These are phyloP conservation scores for Melanocharis versteri DNA, from an alignment of 2,113 vertebrate species.

Conservation along the genomic window DNA sequence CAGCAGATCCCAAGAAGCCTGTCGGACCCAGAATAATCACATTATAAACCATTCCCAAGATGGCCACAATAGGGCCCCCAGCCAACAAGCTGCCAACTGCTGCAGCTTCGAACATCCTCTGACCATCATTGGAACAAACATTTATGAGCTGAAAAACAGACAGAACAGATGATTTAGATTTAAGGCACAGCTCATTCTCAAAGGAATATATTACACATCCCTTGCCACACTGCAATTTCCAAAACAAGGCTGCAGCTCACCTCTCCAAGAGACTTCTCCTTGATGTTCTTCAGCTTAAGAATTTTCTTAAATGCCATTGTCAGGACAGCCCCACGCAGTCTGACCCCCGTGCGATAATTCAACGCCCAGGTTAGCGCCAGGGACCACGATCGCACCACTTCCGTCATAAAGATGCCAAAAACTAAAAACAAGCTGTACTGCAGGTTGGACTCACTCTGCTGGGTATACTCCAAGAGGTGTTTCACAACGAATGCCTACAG, in stretches of 20 bases:
- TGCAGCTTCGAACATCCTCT: conserved; percentile 91
- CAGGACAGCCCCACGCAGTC: conserved; percentile 87
- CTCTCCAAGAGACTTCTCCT: conserved; percentile 90
- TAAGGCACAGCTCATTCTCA: background rate
- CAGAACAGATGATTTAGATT: background rate
- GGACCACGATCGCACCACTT: conserved; percentile 90
- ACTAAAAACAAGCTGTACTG: conserved; percentile 88
- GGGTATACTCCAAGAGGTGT: conserved; percentile 88
- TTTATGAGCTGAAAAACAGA: conserved; percentile 83
- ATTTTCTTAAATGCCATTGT: conserved; percentile 92
- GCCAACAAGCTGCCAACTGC: conserved; percentile 89
- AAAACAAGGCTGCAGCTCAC: conserved; percentile 52
- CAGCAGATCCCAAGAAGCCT: conserved; percentile 87
- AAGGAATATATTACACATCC: background rate
- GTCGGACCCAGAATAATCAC: conserved; percentile 88
- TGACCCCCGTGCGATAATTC: conserved; percentile 89
- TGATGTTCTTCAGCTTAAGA: conserved; percentile 84
- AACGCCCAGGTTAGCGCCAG: conserved; percentile 90
- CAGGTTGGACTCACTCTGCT: conserved; percentile 80
- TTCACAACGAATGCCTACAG: conserved; percentile 92
- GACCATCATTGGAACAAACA: conserved; percentile 88
- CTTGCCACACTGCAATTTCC: background rate
- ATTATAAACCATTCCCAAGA: conserved; percentile 88
- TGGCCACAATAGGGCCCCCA: conserved; percentile 86
- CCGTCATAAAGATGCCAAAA: conserved; percentile 84